Evolutionary conservation across 2,888 invertebrate genomes (phyloP).

Genomic region (Orthosia gracilis): DNA sequence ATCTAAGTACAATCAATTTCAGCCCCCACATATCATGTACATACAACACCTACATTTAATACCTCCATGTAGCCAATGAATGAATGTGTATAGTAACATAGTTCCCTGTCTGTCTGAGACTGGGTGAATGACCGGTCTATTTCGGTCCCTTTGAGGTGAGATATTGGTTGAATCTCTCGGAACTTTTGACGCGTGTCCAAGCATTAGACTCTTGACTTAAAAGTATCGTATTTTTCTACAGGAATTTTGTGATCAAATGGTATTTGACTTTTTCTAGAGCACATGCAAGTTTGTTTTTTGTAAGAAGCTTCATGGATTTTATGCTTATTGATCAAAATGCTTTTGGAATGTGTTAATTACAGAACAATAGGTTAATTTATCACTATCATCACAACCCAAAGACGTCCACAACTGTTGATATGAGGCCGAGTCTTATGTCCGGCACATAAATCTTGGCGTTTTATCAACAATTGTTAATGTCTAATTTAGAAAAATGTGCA

Average conservation of each 20-base stretch:
- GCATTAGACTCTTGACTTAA: constrained; percentile 33
- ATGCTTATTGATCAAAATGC: too few species aligned
- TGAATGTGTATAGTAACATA: constrained; percentile 53
- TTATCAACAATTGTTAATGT: too few species aligned
- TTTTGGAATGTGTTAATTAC: neutral
- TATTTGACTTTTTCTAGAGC: neutral
- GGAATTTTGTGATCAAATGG: neutral
- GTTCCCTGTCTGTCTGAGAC: constrained; percentile 27
- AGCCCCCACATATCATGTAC: neutral
- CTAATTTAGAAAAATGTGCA: too few species aligned
- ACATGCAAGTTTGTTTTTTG: too few species aligned
- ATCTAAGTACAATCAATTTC: constrained; percentile 1
- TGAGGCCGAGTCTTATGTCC: too few species aligned
- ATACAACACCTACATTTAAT: constrained; percentile 18
- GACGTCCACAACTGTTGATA: too few species aligned
- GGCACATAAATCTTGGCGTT: too few species aligned
- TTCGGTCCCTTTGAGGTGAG: constrained; percentile 66
- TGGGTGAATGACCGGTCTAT: constrained; percentile 69
- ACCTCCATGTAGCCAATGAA: constrained; percentile 44
- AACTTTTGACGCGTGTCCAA: constrained; percentile 62
- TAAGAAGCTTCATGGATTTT: too few species aligned
- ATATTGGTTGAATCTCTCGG: constrained; percentile 57
- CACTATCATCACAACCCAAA: too few species aligned
- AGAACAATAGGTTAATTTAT: too few species aligned
- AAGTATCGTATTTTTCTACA: constrained; percentile 33